phyloP scores from a whole-genome alignment of 2,888 invertebrate species.

The Drosophila atroscutellata region DNA sequence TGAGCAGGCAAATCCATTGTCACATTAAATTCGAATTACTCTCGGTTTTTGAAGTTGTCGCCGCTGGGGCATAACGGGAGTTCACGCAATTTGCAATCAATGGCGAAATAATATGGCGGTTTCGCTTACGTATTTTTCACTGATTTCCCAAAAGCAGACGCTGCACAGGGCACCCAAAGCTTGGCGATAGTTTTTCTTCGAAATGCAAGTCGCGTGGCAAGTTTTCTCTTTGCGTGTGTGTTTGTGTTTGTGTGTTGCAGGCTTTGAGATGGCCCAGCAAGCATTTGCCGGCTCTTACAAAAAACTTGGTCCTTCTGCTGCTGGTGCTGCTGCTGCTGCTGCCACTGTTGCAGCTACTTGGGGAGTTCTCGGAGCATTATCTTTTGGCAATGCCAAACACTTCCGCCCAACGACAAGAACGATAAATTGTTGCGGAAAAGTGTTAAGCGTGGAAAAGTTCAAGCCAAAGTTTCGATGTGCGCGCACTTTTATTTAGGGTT shows the following conservation, averaged over 20 bases:
- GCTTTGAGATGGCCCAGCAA: constrained; percentile 46
- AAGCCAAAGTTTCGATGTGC: constrained; percentile 66
- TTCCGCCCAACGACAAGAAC: constrained; percentile 70
- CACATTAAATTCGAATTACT: constrained; percentile 54
- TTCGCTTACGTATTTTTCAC: constrained; percentile 71
- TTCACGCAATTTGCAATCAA: constrained; percentile 74
- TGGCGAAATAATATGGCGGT: constrained; percentile 76
- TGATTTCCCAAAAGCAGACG: constrained; percentile 60
- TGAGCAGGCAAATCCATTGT: constrained; percentile 41
- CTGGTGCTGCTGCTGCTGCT: constrained; percentile 10
- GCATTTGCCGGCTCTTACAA: constrained; percentile 61
- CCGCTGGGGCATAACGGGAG: constrained; percentile 42
- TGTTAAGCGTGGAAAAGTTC: constrained; percentile 76
- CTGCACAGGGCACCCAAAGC: constrained; percentile 45
- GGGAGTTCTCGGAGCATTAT: constrained; percentile 51
- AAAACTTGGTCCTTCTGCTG: constrained; percentile 66
- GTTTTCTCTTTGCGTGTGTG: constrained; percentile 11
- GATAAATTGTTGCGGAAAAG: constrained; percentile 78
- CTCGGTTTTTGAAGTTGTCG: constrained; percentile 38
- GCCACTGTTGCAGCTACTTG: constrained; percentile 32
- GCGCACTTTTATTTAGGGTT: constrained; percentile 75
- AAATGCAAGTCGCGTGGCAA: constrained; percentile 67
- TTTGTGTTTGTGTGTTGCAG: constrained; percentile 23
- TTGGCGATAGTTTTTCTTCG: constrained; percentile 59
- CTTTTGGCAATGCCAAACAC: constrained; percentile 75